phyloP scores from a whole-genome alignment of 2,113 vertebrate species.

The Mus musculus region DNA sequence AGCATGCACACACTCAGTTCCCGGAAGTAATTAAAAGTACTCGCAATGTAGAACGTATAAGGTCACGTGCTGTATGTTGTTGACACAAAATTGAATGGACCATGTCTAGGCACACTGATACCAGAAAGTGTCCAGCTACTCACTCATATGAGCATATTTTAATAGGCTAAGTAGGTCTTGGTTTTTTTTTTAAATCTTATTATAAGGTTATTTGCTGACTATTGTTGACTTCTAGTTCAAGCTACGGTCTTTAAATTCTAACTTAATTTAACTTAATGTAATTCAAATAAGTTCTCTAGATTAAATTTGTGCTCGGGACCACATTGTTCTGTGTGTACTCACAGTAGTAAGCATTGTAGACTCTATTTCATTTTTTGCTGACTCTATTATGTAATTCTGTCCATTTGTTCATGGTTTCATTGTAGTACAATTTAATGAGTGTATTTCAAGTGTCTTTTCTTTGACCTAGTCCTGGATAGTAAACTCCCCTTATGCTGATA shows the following conservation, averaged over 20 bases:
- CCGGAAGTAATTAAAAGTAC: neutral
- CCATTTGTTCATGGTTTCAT: conserved; percentile 97
- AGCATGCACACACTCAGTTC: accelerated
- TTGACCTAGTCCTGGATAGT: conserved; percentile 93
- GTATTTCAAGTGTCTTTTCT: conserved; percentile 93
- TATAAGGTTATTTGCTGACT: conserved; percentile 72
- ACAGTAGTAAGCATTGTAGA: conserved; percentile 99
- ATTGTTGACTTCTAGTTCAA: conserved; percentile 96
- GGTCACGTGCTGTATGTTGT: neutral
- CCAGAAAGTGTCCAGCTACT: neutral
- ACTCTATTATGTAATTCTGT: conserved; percentile 99
- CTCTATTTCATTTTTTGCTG: conserved; percentile 99
- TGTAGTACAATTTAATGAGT: conserved; percentile 98
- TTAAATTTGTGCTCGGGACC: conserved; percentile 98
- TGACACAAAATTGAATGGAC: neutral
- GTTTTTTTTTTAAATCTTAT: neutral
- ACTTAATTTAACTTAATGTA: no score
- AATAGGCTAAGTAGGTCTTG: neutral
- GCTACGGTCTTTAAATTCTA: conserved; percentile 99
- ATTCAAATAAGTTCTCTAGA: conserved; percentile 98
- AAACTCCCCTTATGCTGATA: conserved; percentile 93
- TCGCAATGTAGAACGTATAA: neutral
- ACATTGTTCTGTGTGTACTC: conserved; percentile 98
- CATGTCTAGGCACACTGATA: neutral
- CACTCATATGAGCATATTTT: neutral